A percentile compares a stretch with the other conserved stretches of the same genome.
phyloP scores from a whole-genome alignment of 2,797 vertebrate species.

The Sebastes oblongus region DNA sequence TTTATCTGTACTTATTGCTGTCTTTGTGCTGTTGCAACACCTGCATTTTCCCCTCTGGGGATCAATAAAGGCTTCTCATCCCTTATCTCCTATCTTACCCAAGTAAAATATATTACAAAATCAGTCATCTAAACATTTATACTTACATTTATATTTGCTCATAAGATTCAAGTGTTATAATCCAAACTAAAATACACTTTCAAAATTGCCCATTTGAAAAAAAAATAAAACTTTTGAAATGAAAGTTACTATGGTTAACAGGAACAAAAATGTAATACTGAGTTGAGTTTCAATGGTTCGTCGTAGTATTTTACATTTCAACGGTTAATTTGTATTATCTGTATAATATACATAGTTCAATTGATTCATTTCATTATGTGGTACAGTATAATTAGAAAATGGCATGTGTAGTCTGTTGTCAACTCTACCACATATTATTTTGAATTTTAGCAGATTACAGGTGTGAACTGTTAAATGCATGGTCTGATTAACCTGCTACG shows the following conservation, averaged over 20 bases:
- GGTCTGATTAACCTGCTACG: neutral
- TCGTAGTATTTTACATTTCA: neutral
- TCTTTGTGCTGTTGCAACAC: too few relatives aligned
- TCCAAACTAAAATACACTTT: neutral
- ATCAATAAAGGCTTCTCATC: neutral
- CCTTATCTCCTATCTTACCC: neutral
- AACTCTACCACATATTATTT: neutral
- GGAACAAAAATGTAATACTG: neutral
- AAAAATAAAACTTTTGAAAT: neutral
- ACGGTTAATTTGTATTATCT: neutral
- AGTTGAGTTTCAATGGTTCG: neutral
- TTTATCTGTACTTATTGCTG: too few relatives aligned
- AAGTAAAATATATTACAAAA: neutral
- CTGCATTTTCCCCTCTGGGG: too few relatives aligned
- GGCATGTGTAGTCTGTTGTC: neutral
- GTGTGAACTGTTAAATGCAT: neutral
- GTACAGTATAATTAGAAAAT: neutral
- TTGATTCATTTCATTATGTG: neutral
- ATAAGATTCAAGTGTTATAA: neutral
- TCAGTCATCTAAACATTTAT: neutral
- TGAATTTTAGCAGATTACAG: neutral
- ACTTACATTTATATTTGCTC: neutral
- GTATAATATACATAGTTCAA: neutral
- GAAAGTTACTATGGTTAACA: neutral
- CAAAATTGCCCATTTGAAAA: neutral